Evolutionary conservation across 2,888 invertebrate genomes (phyloP).

Genomic region (Mesochorus sp.): DNA sequence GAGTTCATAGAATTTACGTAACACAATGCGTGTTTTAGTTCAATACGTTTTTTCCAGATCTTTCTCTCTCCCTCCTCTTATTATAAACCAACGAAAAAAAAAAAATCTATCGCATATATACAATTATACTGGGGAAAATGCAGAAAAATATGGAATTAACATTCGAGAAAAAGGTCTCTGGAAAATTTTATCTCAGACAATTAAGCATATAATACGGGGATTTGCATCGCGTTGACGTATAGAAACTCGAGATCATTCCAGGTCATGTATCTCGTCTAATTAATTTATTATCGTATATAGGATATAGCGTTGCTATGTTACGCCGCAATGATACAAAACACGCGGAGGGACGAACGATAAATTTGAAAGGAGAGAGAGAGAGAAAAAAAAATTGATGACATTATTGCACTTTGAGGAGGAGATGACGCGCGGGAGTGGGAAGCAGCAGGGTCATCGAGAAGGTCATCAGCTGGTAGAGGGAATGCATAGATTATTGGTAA

Average conservation of each 20-base stretch:
- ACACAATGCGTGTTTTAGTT: background rate
- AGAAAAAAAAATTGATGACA: conserved; percentile 20
- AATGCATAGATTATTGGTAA: conserved; percentile 18
- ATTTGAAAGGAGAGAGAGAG: background rate
- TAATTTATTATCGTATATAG: conserved; percentile 56
- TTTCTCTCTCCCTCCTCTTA: conserved; percentile 1
- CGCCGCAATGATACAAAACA: conserved; percentile 21
- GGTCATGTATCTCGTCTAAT: conserved; percentile 35
- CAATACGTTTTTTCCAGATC: background rate
- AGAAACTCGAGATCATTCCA: background rate
- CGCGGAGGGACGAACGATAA: background rate
- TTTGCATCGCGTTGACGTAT: no score
- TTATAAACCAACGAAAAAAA: background rate
- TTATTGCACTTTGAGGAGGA: conserved; percentile 1
- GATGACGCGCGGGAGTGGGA: background rate
- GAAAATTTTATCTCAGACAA: background rate
- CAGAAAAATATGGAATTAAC: background rate
- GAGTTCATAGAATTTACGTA: conserved; percentile 18
- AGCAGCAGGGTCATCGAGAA: background rate
- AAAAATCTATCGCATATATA: background rate
- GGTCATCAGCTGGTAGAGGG: background rate
- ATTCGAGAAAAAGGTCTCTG: conserved; percentile 20
- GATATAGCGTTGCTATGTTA: conserved; percentile 1
- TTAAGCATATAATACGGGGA: background rate
- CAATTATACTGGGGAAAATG: background rate